Conservation (phyloP, 2,797 vertebrate genomes). For the Mareca penelope region DNA sequence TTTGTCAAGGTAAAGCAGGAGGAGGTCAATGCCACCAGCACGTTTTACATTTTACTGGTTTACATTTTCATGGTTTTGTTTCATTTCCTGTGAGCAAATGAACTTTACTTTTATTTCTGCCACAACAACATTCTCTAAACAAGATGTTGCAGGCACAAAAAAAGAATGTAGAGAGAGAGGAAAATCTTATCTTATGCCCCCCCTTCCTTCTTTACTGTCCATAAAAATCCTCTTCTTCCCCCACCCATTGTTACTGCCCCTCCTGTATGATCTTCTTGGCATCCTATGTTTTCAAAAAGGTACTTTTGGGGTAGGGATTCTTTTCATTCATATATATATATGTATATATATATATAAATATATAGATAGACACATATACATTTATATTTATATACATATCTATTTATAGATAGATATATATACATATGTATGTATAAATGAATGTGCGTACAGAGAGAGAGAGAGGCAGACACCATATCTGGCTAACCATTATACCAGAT, state of each 20-base stretch:
- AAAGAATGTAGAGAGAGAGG: not conserved
- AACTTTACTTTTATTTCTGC: slow-evolving; percentile 11
- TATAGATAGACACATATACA: not conserved
- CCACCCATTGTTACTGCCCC: not conserved
- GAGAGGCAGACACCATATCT: not conserved
- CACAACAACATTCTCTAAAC: not conserved
- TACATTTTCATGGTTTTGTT: slow-evolving; percentile 21
- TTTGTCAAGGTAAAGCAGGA: slow-evolving; percentile 58
- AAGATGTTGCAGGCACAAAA: slow-evolving; percentile 2
- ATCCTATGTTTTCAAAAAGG: not conserved
- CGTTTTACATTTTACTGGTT: slow-evolving; percentile 43
- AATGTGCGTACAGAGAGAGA: not conserved
- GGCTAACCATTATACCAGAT: not conserved
- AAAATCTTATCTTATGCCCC: not conserved
- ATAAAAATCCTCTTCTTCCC: not conserved
- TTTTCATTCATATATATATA: not conserved
- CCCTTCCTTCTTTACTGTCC: not conserved
- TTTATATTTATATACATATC: not conserved
- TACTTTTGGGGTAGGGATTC: not conserved
- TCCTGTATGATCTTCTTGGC: not conserved
- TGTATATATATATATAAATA: not conserved
- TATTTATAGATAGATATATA: not conserved
- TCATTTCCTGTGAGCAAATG: slow-evolving; percentile 7
- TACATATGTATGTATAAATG: not conserved
- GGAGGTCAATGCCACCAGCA: slow-evolving; percentile 28